phyloP scores from a whole-genome alignment of 64 coral and sea anemone species.

The Pocillopora verrucosa region DNA sequence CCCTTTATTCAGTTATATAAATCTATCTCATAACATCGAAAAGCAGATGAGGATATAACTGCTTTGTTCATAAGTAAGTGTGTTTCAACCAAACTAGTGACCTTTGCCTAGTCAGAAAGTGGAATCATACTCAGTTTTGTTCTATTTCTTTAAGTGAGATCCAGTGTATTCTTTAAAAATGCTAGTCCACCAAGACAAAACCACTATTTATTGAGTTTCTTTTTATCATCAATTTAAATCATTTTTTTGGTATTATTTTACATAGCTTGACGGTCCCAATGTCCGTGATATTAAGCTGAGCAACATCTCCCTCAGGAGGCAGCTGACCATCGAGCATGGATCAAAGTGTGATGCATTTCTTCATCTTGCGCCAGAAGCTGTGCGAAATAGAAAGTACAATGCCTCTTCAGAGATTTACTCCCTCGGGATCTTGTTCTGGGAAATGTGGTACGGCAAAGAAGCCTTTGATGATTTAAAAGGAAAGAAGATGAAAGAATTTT shows the following conservation, averaged over 20 bases:
- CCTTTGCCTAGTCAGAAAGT: too few relatives aligned
- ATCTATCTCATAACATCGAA: too few relatives aligned
- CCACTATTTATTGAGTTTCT: not conserved
- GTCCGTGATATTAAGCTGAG: not conserved
- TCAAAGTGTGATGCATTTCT: not conserved
- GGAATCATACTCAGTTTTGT: too few relatives aligned
- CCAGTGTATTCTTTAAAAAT: too few relatives aligned
- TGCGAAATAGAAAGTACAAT: conserved; percentile 14
- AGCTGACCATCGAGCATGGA: not conserved
- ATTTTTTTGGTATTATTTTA: not conserved
- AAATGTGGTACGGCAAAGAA: conserved; percentile 41
- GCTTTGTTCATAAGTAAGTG: not conserved
- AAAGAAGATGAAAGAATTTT: not conserved
- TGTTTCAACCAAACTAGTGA: not conserved
- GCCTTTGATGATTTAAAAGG: conserved; percentile 6
- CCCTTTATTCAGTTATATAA: too few relatives aligned
- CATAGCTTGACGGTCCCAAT: not conserved
- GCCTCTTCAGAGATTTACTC: conserved; percentile 5
- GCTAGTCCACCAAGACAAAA: too few relatives aligned
- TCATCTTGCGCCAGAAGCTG: not conserved
- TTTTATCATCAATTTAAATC: not conserved
- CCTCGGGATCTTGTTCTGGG: conserved; percentile 23
- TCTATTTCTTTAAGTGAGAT: too few relatives aligned
- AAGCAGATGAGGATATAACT: too few relatives aligned
- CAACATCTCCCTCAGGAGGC: not conserved